Evolutionary conservation across 1,140 invertebrate species (phyloP).

Genomic region (Anthonomus grandis): DNA sequence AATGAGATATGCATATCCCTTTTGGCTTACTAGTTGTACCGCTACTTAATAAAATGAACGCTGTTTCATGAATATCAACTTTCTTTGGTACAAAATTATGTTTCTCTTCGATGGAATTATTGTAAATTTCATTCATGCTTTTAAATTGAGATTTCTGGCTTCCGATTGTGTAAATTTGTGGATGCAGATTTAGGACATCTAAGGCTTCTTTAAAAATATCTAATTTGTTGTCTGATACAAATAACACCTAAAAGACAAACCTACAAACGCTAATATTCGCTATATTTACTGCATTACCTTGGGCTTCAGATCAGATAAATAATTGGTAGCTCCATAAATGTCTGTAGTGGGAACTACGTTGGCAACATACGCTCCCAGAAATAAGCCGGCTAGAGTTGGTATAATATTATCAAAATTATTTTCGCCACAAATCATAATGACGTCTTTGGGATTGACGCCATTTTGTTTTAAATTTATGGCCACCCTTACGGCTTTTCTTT

Average conservation of each 20-base stretch:
- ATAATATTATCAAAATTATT: constrained; percentile 53
- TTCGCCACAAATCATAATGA: constrained; percentile 48
- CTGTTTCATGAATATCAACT: constrained; percentile 31
- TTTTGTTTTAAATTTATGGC: constrained; percentile 48
- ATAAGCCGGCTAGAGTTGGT: constrained; percentile 49
- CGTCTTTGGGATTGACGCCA: constrained; percentile 49
- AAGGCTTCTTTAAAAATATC: constrained; percentile 19
- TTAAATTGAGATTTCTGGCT: constrained; percentile 17
- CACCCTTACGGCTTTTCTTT: constrained; percentile 46
- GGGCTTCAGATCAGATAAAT: too few relatives aligned
- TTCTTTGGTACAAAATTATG: constrained; percentile 11
- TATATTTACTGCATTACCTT: too few relatives aligned
- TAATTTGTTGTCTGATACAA: constrained; percentile 18
- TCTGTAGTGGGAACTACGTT: too few relatives aligned
- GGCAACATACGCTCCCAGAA: constrained; percentile 44
- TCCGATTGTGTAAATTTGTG: constrained; percentile 23
- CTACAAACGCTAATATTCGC: not conserved
- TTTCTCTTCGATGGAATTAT: constrained; percentile 10
- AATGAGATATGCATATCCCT: constrained; percentile 42
- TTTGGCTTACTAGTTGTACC: constrained; percentile 78
- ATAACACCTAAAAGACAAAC: constrained; percentile 9
- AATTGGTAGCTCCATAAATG: too few relatives aligned
- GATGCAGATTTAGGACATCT: not conserved
- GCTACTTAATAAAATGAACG: constrained; percentile 57
- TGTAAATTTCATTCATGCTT: constrained; percentile 12